phyloP scores from a whole-genome alignment of 1,140 invertebrate species.

The Acromyrmex heyeri region DNA sequence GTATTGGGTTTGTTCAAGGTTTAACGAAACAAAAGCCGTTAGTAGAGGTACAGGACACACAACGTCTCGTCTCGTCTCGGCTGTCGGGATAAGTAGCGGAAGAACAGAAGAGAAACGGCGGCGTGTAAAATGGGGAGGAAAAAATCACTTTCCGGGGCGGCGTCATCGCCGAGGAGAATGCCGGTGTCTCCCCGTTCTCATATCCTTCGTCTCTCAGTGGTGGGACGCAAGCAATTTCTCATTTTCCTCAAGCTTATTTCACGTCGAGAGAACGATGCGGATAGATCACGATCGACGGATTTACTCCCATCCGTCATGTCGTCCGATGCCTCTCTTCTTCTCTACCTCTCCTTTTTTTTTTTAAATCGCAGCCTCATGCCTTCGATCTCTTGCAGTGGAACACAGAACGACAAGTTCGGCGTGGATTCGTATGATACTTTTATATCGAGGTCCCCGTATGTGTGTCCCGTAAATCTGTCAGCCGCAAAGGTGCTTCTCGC shows the following conservation, averaged over 20 bases:
- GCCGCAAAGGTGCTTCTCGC: slow-evolving; percentile 56
- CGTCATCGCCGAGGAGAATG: neutral
- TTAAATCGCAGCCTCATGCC: neutral
- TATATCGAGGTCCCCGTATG: slow-evolving; percentile 77
- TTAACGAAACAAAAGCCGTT: slow-evolving; percentile 4
- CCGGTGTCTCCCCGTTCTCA: neutral
- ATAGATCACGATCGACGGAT: slow-evolving; percentile 68
- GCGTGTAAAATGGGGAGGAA: slow-evolving; percentile 2
- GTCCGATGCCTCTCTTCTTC: slow-evolving; percentile 58
- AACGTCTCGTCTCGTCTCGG: neutral
- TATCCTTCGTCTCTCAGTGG: neutral
- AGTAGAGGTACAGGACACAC: neutral
- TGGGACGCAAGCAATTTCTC: slow-evolving; percentile 40
- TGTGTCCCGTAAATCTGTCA: slow-evolving; percentile 78
- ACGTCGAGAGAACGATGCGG: slow-evolving; percentile 29
- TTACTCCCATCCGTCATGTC: slow-evolving; percentile 69
- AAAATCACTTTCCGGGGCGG: slow-evolving; percentile 9
- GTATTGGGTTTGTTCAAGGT: neutral
- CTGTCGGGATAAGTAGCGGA: neutral
- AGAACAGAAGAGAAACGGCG: slow-evolving; percentile 12
- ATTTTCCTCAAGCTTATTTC: slow-evolving; percentile 35
- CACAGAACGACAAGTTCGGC: slow-evolving; percentile 57
- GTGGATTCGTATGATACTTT: slow-evolving; percentile 77
- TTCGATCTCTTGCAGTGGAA: slow-evolving; percentile 18
- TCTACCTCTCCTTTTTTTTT: neutral